Evolutionary conservation across 2,113 vertebrate species (phyloP), one percentile per base, ranked within the genome.

Genomic region (Regulus satrapa): DNA sequence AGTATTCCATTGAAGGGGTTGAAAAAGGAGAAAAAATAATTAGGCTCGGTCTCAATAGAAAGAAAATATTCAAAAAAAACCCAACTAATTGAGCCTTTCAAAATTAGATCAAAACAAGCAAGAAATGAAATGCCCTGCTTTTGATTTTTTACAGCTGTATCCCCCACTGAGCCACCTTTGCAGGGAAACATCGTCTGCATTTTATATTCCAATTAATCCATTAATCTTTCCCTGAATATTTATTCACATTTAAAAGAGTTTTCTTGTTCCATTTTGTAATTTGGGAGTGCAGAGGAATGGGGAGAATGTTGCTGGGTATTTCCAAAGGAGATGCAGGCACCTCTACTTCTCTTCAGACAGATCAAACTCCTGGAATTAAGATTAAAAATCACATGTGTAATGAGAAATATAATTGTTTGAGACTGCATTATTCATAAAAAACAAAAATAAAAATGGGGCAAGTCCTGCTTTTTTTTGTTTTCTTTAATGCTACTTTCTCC

Each of bases 61-160:
- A 61, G 25, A 29, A 89, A 77, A 68, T 16, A 52, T 18, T 62
- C 9, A 7, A 45, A 61, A 71, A 71, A 59, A 56, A 19, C n/a
- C 18, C 29, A 68, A 31, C 10, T 87, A 73, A 84, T 8, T 29
- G 66, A 78, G 48, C 38, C 78, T 88, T 46, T 85, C 66, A 72
- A 63, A 88, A 85, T 67, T 46, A 89, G 88, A 89, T 89, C 69
- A 93, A 94, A 95, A 81, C 51, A 58, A 85, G 73, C 12, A 84
- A 63, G 69, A 62, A 66, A 34, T 59, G 16, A 85, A 90, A 23
- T 45, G 48, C 26, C 13, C 29, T 19, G 64, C 34, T 87, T 91
- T 89, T 72, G 41, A 49, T 72, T 86, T 88, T 91, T 92, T 68
- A 19, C 58, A 73, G 31, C 7, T 78, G 7, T 21, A 75, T 62